These are phyloP conservation scores for Mormyrus hasselquistii DNA, from an alignment of 2,797 vertebrate genomes.

Conservation along the genomic window DNA sequence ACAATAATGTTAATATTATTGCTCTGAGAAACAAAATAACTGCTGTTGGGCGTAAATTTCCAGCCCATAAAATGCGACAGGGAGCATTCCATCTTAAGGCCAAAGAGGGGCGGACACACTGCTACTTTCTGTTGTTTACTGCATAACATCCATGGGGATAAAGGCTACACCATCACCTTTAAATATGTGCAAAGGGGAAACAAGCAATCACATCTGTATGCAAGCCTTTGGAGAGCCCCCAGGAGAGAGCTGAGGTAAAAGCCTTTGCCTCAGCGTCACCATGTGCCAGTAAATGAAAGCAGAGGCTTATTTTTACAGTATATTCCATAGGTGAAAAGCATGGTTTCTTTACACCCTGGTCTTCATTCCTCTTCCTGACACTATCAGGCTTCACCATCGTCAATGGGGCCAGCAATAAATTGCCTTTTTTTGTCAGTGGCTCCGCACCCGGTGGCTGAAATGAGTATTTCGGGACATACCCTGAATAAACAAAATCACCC, in stretches of 20 bases:
- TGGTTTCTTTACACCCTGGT: not conserved
- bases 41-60: not conserved
- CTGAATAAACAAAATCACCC: slow-evolving; percentile 23
- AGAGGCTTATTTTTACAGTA: not conserved
- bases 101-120: not conserved
- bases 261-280: not conserved
- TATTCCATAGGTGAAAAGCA: slow-evolving; percentile 15
- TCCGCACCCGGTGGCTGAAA: not conserved
- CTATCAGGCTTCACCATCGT: slow-evolving; percentile 14
- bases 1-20: not conserved
- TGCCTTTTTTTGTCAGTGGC: slow-evolving; percentile 19
- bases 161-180: not conserved
- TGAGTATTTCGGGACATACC: slow-evolving; percentile 6
- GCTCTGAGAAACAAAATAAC: not conserved
- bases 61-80: not conserved
- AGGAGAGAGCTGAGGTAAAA: not conserved
- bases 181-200: not conserved
- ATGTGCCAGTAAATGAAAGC: not conserved
- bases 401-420: not conserved
- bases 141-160: not conserved
- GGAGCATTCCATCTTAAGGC: not conserved
- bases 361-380: slow-evolving; percentile 18
- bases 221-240: not conserved
- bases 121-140: not conserved
- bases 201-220: not conserved